Conservation (phyloP, 2,797 vertebrate genomes). For the Agapornis canus region DNA sequence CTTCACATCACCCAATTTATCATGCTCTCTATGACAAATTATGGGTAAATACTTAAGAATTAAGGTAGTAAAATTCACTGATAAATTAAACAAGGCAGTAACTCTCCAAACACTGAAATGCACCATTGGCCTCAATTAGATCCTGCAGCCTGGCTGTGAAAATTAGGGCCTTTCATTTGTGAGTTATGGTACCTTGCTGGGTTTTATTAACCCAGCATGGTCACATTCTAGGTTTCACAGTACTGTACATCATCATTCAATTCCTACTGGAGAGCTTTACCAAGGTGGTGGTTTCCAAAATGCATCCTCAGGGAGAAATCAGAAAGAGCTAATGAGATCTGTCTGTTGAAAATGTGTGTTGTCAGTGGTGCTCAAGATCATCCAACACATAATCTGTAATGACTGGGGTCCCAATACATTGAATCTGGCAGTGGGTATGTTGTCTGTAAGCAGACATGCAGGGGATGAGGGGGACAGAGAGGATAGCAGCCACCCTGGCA, state of each 20-base stretch:
- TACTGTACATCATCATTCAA: conserved; percentile 10
- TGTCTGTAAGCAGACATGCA: fast-evolving
- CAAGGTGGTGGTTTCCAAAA: background rate
- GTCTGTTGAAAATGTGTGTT: fast-evolving
- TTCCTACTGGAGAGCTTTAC: conserved; percentile 21
- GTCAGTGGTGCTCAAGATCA: background rate
- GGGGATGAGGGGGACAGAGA: fast-evolving
- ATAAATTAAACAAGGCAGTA: conserved; percentile 67
- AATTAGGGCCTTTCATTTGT: conserved; percentile 75
- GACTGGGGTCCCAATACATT: fast-evolving
- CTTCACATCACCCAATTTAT: fast-evolving
- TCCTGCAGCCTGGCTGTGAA: conserved; percentile 67
- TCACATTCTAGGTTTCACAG: conserved; percentile 65
- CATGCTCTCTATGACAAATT: conserved; percentile 7
- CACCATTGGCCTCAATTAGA: conserved; percentile 76
- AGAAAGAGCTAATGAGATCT: background rate
- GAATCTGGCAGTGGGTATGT: fast-evolving
- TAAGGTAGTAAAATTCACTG: conserved; percentile 52
- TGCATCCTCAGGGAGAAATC: background rate
- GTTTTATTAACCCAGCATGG: conserved; percentile 67
- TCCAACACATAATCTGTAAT: background rate
- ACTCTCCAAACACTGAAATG: conserved; percentile 59
- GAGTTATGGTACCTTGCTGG: conserved; percentile 64
- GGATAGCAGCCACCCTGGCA: background rate
- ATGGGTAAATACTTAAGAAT: conserved; percentile 13